A percentile compares a stretch with the other conserved stretches of the same genome.
These are phyloP conservation scores for Eristalis pertinax DNA, from an alignment of 2,888 invertebrate genomes.

Conservation along the genomic window DNA sequence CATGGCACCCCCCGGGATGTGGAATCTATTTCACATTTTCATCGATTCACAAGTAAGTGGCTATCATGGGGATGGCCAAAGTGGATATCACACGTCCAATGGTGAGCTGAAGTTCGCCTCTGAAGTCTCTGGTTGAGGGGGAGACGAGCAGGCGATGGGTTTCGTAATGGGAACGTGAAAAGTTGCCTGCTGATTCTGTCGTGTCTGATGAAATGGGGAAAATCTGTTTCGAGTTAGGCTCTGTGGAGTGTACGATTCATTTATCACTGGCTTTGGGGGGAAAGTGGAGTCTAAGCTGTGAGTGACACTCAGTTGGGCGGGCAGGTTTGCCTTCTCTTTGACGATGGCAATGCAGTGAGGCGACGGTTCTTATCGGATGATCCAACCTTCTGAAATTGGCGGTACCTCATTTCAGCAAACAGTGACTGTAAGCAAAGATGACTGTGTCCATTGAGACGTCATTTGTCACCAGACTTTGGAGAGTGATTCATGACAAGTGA, in stretches of 20 bases:
- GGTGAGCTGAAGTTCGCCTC: background rate
- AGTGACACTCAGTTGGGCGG: too few species aligned
- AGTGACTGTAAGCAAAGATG: too few species aligned
- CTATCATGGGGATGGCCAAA: background rate
- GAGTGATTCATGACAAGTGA: too few species aligned
- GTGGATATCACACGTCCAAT: background rate
- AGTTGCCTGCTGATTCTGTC: background rate
- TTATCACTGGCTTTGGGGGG: background rate
- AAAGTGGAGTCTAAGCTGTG: too few species aligned
- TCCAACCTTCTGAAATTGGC: too few species aligned
- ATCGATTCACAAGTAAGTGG: constrained; percentile 6
- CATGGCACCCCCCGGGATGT: background rate
- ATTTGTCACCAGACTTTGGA: too few species aligned
- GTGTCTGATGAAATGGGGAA: background rate
- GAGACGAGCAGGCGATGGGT: background rate
- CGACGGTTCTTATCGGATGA: too few species aligned
- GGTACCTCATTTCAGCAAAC: too few species aligned
- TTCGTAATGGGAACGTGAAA: background rate
- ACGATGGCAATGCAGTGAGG: too few species aligned
- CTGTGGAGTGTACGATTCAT: background rate
- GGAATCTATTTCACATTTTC: constrained; percentile 22
- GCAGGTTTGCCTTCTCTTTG: too few species aligned
- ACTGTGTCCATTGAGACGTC: too few species aligned
- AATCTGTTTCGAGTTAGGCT: background rate
- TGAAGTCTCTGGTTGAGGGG: too few species aligned